phyloP scores from a whole-genome alignment of 2,113 vertebrate species.

The Pantherophis guttatus region DNA sequence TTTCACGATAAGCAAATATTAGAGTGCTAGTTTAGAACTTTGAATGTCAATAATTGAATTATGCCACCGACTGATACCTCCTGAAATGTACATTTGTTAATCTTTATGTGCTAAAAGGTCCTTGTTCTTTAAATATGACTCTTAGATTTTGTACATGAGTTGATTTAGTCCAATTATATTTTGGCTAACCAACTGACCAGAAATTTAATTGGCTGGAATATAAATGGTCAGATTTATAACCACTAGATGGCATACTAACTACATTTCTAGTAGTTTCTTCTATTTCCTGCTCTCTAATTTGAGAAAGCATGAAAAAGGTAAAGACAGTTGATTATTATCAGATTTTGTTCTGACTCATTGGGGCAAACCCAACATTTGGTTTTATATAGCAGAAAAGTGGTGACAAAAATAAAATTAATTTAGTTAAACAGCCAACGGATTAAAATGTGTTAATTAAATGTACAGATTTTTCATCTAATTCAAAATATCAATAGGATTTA shows the following conservation, averaged over 20 bases:
- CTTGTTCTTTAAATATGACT: neutral
- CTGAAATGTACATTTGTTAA: neutral
- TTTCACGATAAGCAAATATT: neutral
- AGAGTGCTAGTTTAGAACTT: neutral
- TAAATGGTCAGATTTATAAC: neutral
- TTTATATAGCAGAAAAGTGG: neutral
- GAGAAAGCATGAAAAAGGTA: neutral
- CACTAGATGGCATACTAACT: slow-evolving; percentile 43
- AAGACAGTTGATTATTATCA: neutral
- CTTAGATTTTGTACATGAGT: neutral
- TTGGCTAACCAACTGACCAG: neutral
- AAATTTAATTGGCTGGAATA: neutral
- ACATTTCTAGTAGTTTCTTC: rapidly evolving
- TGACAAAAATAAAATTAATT: neutral
- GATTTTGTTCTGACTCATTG: no score
- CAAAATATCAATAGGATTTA: neutral
- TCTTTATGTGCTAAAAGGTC: neutral
- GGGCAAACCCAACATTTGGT: neutral
- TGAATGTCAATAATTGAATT: neutral
- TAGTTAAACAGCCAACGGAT: neutral
- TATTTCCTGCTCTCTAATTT: neutral
- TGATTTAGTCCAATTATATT: neutral
- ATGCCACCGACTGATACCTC: neutral
- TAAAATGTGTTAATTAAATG: neutral
- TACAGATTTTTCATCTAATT: neutral